Evolutionary conservation across 2,113 vertebrate genomes (phyloP).

Genomic region (Prinia subflava): DNA sequence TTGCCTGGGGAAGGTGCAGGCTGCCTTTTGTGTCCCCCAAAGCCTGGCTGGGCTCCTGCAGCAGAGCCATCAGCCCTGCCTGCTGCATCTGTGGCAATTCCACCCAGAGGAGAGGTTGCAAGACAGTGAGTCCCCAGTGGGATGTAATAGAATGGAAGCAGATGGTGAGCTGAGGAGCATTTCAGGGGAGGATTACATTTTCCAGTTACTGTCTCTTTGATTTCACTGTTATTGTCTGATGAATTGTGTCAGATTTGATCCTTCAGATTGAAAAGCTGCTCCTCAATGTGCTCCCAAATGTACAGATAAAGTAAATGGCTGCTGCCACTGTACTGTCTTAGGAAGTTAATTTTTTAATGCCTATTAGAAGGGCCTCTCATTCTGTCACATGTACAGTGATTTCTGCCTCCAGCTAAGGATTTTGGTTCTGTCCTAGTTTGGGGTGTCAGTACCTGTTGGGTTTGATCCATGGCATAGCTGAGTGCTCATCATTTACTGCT

Average conservation of each 20-base stretch:
- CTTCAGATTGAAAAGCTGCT: constrained; percentile 53
- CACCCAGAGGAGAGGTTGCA: constrained; percentile 37
- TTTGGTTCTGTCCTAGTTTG: background rate
- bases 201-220: constrained; percentile 61
- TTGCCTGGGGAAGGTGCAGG: background rate
- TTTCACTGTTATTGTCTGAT: constrained; percentile 62
- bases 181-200: constrained; percentile 62
- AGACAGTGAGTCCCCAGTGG: constrained; percentile 45
- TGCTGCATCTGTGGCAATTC: background rate
- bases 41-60: background rate
- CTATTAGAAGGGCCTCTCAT: background rate
- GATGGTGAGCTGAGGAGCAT: constrained; percentile 51
- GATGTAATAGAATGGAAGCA: constrained; percentile 49
- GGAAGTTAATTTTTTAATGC: constrained; percentile 39
- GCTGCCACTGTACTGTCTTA: background rate
- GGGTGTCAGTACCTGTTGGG: background rate
- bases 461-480: background rate
- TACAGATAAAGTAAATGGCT: constrained; percentile 26
- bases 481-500: background rate
- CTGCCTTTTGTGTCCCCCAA: background rate
- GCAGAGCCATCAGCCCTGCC: background rate
- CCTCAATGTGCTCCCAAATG: constrained; percentile 31
- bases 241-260: constrained; percentile 62
- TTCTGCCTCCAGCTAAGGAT: background rate
- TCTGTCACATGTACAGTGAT: background rate